phyloP scores from a whole-genome alignment of 2,888 invertebrate genomes.

The Phalera bucephala region DNA sequence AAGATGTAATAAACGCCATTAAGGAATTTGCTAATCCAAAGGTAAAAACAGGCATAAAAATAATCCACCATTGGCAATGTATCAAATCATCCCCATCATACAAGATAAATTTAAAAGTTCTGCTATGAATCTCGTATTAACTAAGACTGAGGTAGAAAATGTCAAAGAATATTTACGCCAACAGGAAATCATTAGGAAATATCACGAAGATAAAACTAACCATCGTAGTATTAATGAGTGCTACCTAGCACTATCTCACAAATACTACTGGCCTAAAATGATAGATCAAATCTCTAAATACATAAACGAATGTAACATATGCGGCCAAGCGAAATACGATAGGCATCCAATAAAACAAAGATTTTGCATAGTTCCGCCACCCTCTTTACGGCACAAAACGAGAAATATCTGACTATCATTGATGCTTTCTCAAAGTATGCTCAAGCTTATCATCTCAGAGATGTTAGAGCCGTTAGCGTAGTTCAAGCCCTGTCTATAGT shows the following conservation, averaged over 20 bases:
- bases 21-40: conserved; percentile 33
- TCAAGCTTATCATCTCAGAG: conserved; percentile 8
- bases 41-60: conserved; percentile 24
- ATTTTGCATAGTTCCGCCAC: conserved; percentile 1
- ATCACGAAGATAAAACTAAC: conserved; percentile 11
- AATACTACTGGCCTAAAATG: conserved; percentile 5
- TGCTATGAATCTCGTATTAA: conserved; percentile 19
- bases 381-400: conserved; percentile 7
- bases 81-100: conserved; percentile 20
- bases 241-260: conserved; percentile 5
- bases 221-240: conserved; percentile 10
- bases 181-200: conserved; percentile 7
- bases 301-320: conserved; percentile 5
- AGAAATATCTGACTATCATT: conserved; percentile 8
- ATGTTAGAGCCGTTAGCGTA: conserved; percentile 3
- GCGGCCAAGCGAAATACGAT: conserved; percentile 5
- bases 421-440: conserved; percentile 17
- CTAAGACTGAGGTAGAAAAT: conserved; percentile 24
- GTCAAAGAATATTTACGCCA: conserved; percentile 20
- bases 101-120: conserved; percentile 26
- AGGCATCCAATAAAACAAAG: conserved; percentile 1
- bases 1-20: conserved; percentile 19
- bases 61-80: conserved; percentile 20
- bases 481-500: conserved; percentile 13
- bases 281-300: conserved; percentile 2